These are phyloP conservation scores for Manis pentadactyla DNA, from an alignment of 2,797 vertebrate species.

Conservation along the genomic window DNA sequence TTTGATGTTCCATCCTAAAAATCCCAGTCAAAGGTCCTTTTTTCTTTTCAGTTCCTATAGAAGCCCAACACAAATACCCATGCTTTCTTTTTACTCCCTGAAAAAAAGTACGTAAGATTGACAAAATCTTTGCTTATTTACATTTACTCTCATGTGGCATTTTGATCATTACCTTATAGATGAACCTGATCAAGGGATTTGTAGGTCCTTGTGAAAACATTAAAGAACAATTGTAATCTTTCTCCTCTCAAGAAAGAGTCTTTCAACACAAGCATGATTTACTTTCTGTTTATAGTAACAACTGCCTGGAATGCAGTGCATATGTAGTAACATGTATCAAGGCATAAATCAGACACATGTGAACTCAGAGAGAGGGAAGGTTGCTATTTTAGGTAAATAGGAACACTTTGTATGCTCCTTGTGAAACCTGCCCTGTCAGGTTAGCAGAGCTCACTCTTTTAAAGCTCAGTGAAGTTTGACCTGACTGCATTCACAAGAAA, in stretches of 20 bases:
- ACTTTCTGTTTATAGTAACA: neutral
- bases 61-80: neutral
- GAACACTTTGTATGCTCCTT: neutral
- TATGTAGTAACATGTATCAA: neutral
- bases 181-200: neutral
- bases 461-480: neutral
- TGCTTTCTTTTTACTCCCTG: neutral
- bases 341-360: neutral
- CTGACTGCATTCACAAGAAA: neutral
- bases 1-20: neutral
- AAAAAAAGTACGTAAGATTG: neutral
- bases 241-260: neutral
- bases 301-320: neutral
- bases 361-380: neutral
- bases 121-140: neutral
- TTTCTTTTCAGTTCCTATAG: neutral
- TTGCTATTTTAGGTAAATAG: constrained; percentile 45
- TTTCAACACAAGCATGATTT: neutral
- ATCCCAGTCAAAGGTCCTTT: neutral
- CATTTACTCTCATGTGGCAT: neutral
- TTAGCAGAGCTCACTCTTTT: constrained; percentile 50
- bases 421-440: neutral
- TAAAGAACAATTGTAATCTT: neutral
- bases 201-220: neutral
- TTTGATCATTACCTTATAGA: neutral